Conservation (phyloP, 2,797 vertebrate genomes). For the Babyrousa celebensis region DNA sequence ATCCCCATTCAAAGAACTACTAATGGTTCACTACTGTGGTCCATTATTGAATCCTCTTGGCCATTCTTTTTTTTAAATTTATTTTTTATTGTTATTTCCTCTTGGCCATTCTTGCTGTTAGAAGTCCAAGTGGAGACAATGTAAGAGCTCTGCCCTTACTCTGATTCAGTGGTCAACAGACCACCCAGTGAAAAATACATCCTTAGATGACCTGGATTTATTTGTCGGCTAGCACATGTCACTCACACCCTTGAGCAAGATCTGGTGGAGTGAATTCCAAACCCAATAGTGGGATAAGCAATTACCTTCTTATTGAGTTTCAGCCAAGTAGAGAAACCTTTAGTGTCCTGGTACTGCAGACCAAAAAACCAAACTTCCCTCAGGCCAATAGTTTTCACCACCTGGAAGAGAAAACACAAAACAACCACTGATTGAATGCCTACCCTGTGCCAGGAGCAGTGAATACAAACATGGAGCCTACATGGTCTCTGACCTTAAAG, state of each 20-base stretch:
- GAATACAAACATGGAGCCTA: slow-evolving; percentile 47
- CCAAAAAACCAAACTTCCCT: slow-evolving; percentile 99
- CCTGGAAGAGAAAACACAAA: slow-evolving; percentile 90
- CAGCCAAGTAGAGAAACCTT: slow-evolving; percentile 99
- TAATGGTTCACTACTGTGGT: not conserved
- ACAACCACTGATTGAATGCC: not conserved
- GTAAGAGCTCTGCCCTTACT: slow-evolving; percentile 42
- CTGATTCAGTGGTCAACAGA: slow-evolving; percentile 10
- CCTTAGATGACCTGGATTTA: not conserved
- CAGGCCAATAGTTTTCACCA: slow-evolving; percentile 99
- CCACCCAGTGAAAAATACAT: slow-evolving; percentile 1
- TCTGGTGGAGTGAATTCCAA: slow-evolving; percentile 49
- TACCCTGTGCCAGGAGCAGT: slow-evolving; percentile 50
- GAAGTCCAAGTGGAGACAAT: slow-evolving; percentile 57
- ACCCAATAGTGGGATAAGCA: not conserved
- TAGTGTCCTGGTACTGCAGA: slow-evolving; percentile 99
- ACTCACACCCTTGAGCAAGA: slow-evolving; percentile 1
- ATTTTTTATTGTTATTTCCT: not conserved
- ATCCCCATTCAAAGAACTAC: not conserved
- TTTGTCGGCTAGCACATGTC: slow-evolving; percentile 44
- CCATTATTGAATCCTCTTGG: not conserved
- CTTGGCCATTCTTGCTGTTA: slow-evolving; percentile 8
- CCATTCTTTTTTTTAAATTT: not conserved
- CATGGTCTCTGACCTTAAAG: slow-evolving; percentile 1
- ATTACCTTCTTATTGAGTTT: slow-evolving; percentile 99